phyloP scores from a whole-genome alignment of 1,140 invertebrate species.

The Lamellibrachia luymesi region DNA sequence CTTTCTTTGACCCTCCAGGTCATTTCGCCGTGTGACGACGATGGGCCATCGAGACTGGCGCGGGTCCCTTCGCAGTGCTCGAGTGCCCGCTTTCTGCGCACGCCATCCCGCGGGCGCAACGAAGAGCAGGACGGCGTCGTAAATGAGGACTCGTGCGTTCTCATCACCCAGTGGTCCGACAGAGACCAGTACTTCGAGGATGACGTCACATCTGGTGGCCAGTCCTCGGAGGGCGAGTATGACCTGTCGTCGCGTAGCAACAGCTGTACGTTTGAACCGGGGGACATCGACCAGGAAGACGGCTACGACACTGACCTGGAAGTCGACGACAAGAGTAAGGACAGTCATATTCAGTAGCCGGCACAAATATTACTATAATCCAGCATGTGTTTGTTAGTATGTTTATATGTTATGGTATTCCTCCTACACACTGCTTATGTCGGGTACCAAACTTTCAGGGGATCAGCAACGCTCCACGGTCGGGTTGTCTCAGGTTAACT shows the following conservation, averaged over 20 bases:
- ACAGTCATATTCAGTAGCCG: background rate
- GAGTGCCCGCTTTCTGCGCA: background rate
- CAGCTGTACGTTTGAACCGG: background rate
- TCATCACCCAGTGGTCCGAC: slow-evolving; percentile 9
- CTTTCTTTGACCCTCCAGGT: background rate
- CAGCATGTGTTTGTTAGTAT: background rate
- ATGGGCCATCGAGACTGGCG: background rate
- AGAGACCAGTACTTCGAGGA: background rate
- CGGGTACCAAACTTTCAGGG: too few species aligned
- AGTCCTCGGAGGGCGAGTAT: background rate
- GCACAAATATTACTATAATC: background rate
- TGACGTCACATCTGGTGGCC: background rate
- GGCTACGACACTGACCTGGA: slow-evolving; percentile 23
- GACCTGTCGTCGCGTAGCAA: background rate
- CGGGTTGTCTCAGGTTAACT: too few species aligned
- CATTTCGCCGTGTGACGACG: background rate
- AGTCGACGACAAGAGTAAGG: slow-evolving; percentile 14
- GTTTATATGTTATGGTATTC: background rate
- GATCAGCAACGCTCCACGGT: too few species aligned
- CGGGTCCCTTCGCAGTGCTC: background rate
- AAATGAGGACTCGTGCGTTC: background rate
- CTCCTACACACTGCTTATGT: too few species aligned
- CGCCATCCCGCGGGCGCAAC: background rate
- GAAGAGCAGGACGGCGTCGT: background rate
- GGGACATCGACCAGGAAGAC: slow-evolving; percentile 14